Conservation (phyloP, 2,888 invertebrate species). For the Drosophila flavopinicola region DNA sequence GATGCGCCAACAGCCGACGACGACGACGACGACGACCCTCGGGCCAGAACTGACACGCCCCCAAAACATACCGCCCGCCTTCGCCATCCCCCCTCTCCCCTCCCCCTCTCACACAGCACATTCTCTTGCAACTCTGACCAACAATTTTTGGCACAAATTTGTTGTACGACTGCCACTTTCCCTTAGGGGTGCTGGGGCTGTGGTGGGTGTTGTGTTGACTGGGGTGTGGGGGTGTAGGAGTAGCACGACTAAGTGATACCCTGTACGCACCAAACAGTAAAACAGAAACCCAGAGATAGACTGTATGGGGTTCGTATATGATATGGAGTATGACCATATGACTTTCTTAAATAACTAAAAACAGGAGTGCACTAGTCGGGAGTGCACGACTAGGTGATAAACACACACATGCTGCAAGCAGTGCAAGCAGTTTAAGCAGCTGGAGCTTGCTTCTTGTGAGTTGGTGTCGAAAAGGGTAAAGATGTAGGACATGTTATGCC, state of each 20-base stretch:
- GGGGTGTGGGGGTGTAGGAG: no score
- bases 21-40: slow-evolving; percentile 55
- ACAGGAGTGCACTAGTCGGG: no score
- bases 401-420: no score
- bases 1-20: slow-evolving; percentile 59
- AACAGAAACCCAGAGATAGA: background rate
- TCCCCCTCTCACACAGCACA: background rate
- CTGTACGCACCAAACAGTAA: background rate
- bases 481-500: no score
- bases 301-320: no score
- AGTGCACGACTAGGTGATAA: no score
- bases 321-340: no score
- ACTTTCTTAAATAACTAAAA: no score
- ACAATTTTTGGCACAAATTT: slow-evolving; percentile 71
- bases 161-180: slow-evolving; percentile 44
- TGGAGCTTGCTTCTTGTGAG: no score
- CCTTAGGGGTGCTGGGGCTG: slow-evolving; percentile 10
- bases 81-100: background rate
- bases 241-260: no score
- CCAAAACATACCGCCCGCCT: background rate
- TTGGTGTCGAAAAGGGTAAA: no score
- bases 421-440: no score
- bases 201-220: background rate
- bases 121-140: slow-evolving; percentile 68
- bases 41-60: slow-evolving; percentile 23